Conservation (phyloP, 1,140 invertebrate genomes). For the Bactericera cockerelli region DNA sequence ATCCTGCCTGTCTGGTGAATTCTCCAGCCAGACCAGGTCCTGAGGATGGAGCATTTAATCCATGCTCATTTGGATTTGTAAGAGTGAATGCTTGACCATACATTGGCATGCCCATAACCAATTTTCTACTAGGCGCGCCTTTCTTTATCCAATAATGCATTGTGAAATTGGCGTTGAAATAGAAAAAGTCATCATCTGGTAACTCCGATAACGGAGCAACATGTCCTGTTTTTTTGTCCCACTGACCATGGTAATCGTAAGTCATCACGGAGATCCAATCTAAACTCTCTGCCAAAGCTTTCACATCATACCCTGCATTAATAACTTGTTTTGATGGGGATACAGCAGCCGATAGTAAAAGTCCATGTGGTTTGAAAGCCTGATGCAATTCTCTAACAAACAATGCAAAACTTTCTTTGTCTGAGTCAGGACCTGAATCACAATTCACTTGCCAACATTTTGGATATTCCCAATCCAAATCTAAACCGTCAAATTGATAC, state of each 20-base stretch:
- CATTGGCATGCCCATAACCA: slow-evolving; percentile 79
- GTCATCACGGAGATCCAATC: slow-evolving; percentile 79
- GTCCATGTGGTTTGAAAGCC: slow-evolving; percentile 51
- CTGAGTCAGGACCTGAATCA: slow-evolving; percentile 61
- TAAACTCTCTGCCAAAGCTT: slow-evolving; percentile 48
- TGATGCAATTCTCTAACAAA: slow-evolving; percentile 55
- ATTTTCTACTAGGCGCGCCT: slow-evolving; percentile 58
- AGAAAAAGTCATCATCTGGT: slow-evolving; percentile 47
- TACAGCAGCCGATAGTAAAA: slow-evolving; percentile 65
- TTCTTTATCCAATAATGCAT: slow-evolving; percentile 77
- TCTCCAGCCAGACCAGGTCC: slow-evolving; percentile 60
- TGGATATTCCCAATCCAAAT: slow-evolving; percentile 84
- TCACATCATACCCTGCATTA: slow-evolving; percentile 67
- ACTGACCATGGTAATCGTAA: slow-evolving; percentile 74
- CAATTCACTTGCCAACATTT: slow-evolving; percentile 84
- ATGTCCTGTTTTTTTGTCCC: slow-evolving; percentile 70
- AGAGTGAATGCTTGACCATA: slow-evolving; percentile 75
- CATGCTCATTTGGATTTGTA: slow-evolving; percentile 37
- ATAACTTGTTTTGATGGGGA: slow-evolving; percentile 77
- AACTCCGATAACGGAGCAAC: slow-evolving; percentile 66
- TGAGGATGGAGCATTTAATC: slow-evolving; percentile 54
- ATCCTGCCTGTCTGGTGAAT: slow-evolving; percentile 66
- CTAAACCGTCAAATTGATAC: slow-evolving; percentile 71
- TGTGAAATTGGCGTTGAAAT: slow-evolving; percentile 52
- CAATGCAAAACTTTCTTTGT: slow-evolving; percentile 59